Conservation (phyloP, 2,888 invertebrate species). For the Acrocyrtus sp. region DNA sequence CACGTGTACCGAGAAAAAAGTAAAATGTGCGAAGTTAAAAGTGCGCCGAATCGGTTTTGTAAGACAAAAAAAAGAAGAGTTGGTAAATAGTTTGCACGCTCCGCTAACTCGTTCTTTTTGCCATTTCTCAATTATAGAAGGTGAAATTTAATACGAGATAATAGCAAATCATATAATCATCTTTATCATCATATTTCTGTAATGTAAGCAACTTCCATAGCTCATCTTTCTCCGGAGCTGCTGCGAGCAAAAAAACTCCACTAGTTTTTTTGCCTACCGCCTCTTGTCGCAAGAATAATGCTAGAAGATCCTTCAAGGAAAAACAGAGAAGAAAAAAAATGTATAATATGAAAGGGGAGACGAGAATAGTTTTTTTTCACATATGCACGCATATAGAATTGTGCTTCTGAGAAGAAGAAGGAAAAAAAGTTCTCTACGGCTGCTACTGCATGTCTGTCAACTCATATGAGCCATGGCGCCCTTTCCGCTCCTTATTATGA, state of each 20-base stretch:
- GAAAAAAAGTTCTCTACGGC: slow-evolving; percentile 41
- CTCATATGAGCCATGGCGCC: slow-evolving; percentile 54
- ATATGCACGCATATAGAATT: background rate
- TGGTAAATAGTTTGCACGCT: no score
- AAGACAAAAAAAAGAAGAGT: no score
- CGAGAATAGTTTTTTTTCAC: slow-evolving; percentile 6
- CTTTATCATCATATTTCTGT: slow-evolving; percentile 19
- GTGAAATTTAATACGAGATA: slow-evolving; percentile 18
- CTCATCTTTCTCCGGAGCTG: slow-evolving; percentile 45
- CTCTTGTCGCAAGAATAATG: slow-evolving; percentile 44
- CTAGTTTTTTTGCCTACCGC: slow-evolving; percentile 27
- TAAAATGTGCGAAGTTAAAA: no score
- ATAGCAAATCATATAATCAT: slow-evolving; percentile 44
- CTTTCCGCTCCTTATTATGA: slow-evolving; percentile 58
- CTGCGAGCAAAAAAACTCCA: no score
- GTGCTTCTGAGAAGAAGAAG: slow-evolving; percentile 7
- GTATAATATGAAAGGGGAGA: slow-evolving; percentile 12
- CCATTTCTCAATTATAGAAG: no score
- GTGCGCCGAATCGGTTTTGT: no score
- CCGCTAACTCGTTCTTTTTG: slow-evolving; percentile 31
- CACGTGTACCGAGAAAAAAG: no score
- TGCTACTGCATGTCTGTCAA: slow-evolving; percentile 51
- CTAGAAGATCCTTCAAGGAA: slow-evolving; percentile 29
- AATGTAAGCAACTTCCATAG: slow-evolving; percentile 22
- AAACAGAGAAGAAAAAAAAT: slow-evolving; percentile 20